Evolutionary conservation across 2,888 invertebrate species (phyloP).

Genomic region (Bursaphelenchus okinawaensis): DNA sequence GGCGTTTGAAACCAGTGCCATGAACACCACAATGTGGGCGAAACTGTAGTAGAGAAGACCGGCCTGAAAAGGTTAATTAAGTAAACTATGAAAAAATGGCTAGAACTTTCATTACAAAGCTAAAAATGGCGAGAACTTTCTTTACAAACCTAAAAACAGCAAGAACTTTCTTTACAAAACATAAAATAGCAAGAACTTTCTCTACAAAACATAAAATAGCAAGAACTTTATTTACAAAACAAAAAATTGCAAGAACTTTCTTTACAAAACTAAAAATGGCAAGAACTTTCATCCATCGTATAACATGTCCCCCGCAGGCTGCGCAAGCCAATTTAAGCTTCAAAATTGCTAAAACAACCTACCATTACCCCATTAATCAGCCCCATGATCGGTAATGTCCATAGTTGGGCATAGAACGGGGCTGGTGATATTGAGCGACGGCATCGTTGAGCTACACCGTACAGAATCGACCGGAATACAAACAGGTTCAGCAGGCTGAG

Average conservation of each 20-base stretch:
- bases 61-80: slow-evolving; percentile 32
- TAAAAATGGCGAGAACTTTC: no score
- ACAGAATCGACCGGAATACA: slow-evolving; percentile 37
- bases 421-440: slow-evolving; percentile 15
- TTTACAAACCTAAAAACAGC: no score
- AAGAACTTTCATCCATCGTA: no score
- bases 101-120: no score
- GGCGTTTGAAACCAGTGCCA: slow-evolving; percentile 36
- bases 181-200: no score
- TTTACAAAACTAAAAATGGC: no score
- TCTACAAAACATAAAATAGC: no score
- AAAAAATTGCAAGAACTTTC: no score
- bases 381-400: slow-evolving; percentile 44
- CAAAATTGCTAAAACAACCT: slow-evolving; percentile 10
- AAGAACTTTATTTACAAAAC: no score
- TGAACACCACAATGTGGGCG: slow-evolving; percentile 37
- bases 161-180: no score
- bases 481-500: slow-evolving; percentile 34
- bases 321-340: no score
- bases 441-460: slow-evolving; percentile 18
- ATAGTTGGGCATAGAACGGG: slow-evolving; percentile 43
- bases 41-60: slow-evolving; percentile 45
- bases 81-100: slow-evolving; percentile 5
- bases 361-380: slow-evolving; percentile 39
- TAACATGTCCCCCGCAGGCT: no score